These are phyloP conservation scores for Conchocele bisecta DNA, from an alignment of 2,888 invertebrate genomes.

Conservation along the genomic window DNA sequence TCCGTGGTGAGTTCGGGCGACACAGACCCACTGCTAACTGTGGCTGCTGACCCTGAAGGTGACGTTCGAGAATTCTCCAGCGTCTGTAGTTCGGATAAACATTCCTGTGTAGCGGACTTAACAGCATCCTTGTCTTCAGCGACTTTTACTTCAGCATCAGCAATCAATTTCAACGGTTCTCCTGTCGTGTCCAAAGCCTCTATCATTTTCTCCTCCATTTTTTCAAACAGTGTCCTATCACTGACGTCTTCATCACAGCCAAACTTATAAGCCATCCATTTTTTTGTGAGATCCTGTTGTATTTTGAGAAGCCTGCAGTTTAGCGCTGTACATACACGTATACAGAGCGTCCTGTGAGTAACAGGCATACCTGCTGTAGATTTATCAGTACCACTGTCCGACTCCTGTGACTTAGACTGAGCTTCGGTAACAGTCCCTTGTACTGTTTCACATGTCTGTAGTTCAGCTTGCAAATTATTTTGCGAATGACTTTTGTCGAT, in stretches of 20 bases:
- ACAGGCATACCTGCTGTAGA: slow-evolving; percentile 23
- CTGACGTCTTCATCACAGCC: slow-evolving; percentile 46
- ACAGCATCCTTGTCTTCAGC: not conserved
- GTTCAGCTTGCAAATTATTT: too few species aligned
- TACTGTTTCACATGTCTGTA: too few species aligned
- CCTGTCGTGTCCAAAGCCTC: slow-evolving; percentile 36
- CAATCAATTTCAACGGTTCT: slow-evolving; percentile 29
- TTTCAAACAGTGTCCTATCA: slow-evolving; percentile 32
- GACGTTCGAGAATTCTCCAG: slow-evolving; percentile 9
- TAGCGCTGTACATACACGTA: slow-evolving; percentile 46
- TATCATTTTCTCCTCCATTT: slow-evolving; percentile 45
- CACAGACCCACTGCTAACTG: too few species aligned
- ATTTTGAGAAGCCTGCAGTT: slow-evolving; percentile 39
- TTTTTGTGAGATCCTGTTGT: slow-evolving; percentile 41
- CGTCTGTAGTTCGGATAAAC: slow-evolving; percentile 16
- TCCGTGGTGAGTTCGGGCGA: too few species aligned
- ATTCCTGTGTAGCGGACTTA: not conserved
- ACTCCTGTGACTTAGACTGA: not conserved
- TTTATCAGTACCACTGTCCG: not conserved
- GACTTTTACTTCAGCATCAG: too few species aligned
- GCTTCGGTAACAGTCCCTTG: not conserved
- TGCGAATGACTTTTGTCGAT: too few species aligned
- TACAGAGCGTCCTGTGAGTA: slow-evolving; percentile 50
- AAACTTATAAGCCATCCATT: slow-evolving; percentile 45
- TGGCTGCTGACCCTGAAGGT: slow-evolving; percentile 2